Evolutionary conservation across 64 coral and sea anemone species (phyloP).

Genomic region (Montipora cactus): DNA sequence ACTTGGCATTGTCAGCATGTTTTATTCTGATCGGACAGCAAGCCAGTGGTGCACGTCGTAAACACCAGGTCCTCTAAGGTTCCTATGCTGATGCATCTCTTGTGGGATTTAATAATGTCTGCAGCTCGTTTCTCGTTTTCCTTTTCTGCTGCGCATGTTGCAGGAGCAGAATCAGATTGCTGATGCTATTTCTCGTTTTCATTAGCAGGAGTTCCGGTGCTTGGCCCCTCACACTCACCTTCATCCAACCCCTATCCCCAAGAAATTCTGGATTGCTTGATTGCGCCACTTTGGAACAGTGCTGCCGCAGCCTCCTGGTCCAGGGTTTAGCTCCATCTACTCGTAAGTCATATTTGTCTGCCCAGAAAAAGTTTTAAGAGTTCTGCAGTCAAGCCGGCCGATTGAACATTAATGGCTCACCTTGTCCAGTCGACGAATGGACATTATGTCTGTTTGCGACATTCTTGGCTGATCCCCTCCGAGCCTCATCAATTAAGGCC

Average conservation of each 20-base stretch:
- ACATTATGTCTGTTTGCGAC: slow-evolving; percentile 41
- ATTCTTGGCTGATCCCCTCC: background rate
- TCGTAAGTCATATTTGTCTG: background rate
- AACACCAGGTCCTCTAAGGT: too few species aligned
- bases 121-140: background rate
- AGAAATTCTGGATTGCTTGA: background rate
- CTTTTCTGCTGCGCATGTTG: slow-evolving; percentile 45
- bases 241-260: background rate
- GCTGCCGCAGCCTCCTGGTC: background rate
- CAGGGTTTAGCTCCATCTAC: slow-evolving; percentile 43
- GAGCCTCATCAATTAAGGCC: background rate
- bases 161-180: slow-evolving; percentile 10
- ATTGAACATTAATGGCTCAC: background rate
- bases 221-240: background rate
- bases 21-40: too few species aligned
- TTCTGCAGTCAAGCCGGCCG: slow-evolving; percentile 34
- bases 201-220: too few species aligned
- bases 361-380: slow-evolving; percentile 33
- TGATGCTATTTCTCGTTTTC: slow-evolving; percentile 51
- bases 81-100: background rate
- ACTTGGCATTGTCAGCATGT: too few species aligned
- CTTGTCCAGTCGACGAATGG: slow-evolving; percentile 26
- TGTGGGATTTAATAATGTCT: background rate
- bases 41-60: too few species aligned
- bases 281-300: background rate